A percentile compares a stretch with the other conserved stretches of the same genome.
Conservation (phyloP, 2,888 invertebrate species). For the Melanotus villosus region DNA sequence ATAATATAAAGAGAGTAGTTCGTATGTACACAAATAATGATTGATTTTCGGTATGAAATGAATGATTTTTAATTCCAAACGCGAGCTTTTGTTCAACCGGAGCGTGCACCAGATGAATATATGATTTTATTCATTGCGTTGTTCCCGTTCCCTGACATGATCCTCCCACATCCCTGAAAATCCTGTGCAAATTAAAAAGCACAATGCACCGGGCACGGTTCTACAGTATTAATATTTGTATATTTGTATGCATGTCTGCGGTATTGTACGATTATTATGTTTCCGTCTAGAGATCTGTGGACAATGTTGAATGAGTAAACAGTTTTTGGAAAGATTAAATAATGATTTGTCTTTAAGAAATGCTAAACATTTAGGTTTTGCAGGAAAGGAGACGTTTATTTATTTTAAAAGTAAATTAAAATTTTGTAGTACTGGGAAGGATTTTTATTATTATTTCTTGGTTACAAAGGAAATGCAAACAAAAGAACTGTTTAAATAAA, state of each 20-base stretch:
- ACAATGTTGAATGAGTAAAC: too few species aligned
- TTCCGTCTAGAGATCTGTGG: background rate
- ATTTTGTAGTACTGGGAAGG: too few species aligned
- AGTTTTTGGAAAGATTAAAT: too few species aligned
- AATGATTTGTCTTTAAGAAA: too few species aligned
- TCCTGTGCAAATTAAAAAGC: slow-evolving; percentile 65
- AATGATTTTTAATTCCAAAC: slow-evolving; percentile 68
- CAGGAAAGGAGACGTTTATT: too few species aligned
- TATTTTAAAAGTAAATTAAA: too few species aligned
- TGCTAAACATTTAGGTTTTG: too few species aligned
- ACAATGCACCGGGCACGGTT: slow-evolving; percentile 47
- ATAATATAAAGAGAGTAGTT: background rate
- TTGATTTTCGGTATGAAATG: slow-evolving; percentile 67
- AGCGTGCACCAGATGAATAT: slow-evolving; percentile 64
- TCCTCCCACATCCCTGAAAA: slow-evolving; percentile 60
- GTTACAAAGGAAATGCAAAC: too few species aligned
- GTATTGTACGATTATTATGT: slow-evolving; percentile 6
- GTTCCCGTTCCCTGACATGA: slow-evolving; percentile 57
- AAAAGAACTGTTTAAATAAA: too few species aligned
- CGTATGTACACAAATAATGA: slow-evolving; percentile 53
- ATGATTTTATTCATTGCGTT: slow-evolving; percentile 68
- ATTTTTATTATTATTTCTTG: too few species aligned
- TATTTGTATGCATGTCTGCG: slow-evolving; percentile 13
- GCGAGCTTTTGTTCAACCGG: slow-evolving; percentile 62
- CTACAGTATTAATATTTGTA: slow-evolving; percentile 43